Percentiles rank a stretch among this genome's conserved stretches.
Conservation (phyloP, 2,888 invertebrate genomes). For the Melieria picta region DNA sequence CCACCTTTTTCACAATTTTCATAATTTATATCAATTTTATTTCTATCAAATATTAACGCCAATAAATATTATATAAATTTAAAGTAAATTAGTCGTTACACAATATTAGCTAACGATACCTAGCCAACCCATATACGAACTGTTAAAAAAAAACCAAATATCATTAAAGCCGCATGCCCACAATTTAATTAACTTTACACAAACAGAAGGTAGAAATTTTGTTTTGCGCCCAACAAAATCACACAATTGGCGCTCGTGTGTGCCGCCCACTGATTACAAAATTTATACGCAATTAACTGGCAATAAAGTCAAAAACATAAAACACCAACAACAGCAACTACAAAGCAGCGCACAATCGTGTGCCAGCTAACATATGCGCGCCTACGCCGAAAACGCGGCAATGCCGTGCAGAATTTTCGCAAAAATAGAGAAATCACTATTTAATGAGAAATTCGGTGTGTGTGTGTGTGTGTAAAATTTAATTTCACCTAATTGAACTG, state of each 20-base stretch:
- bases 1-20: too few species aligned
- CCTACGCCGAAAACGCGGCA: constrained; percentile 34
- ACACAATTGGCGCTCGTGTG: too few species aligned
- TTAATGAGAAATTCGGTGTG: background rate
- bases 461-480: background rate
- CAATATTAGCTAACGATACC: too few species aligned
- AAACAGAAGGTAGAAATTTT: constrained; percentile 23
- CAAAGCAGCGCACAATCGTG: constrained; percentile 1
- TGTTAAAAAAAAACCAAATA: background rate
- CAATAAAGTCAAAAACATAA: background rate
- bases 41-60: too few species aligned
- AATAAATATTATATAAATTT: too few species aligned
- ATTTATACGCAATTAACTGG: background rate
- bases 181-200: constrained; percentile 50
- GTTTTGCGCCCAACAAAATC: too few species aligned
- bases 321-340: background rate
- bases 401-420: background rate
- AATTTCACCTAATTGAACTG: constrained; percentile 45
- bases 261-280: background rate
- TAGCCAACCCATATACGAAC: too few species aligned
- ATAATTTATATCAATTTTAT: too few species aligned
- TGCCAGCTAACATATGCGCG: constrained; percentile 29
- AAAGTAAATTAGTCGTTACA: too few species aligned
- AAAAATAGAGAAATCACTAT: too few species aligned
- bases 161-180: constrained; percentile 50